Base-by-base conservation (phyloP, 2,888 invertebrate species). In the Cheilosia grossa region DNA sequence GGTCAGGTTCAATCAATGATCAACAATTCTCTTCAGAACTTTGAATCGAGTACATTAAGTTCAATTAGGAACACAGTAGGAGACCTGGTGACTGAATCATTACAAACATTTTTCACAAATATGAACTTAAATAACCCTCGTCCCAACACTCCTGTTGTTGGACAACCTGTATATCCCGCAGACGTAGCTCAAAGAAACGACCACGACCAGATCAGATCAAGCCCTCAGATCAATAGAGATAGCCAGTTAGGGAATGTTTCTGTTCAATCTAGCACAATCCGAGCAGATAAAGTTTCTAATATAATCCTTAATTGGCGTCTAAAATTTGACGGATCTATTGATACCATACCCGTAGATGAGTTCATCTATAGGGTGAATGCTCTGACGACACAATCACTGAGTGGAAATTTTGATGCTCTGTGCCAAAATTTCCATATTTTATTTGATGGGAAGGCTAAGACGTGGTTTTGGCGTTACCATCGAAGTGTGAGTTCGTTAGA, bases 381-480 rank as follows among this genome's bases (percentile, higher is more conserved):
- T 9, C 6, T 51, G 13, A 24, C 51, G 1, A 24, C 10, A 3
- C 21, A 51, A 9, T 24, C 51, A 13, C 24, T 51, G 2, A n/a
- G 51, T 51, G 51, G 51, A 4, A 24, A 51, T 51, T 51, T 51
- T 13, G 27, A 51, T 1, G 51, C 24, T 9, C 24, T 51, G 6
- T 51, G 51, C 13, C 21, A 51, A 9, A 27, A 51, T 33, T 0
- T 66, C 0, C 63, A 63, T 24, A 21, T 64, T 2, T 10, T 74
- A 2, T 66, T 74, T 37, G 74, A 53, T 17, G 64, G 74, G 1
- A 74, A 64, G 47, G 74, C 56, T 9, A 64, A 53, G 13, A 40
- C 24, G 2, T 74, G 64, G 64, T 74, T 44, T 44, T 64, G 74
- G 64, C 27, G 64, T n/a, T 74, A 74, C 3, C 64, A 74, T n/a